Base-by-base conservation (phyloP, 2,797 vertebrate genomes). In the Gila robusta region DNA sequence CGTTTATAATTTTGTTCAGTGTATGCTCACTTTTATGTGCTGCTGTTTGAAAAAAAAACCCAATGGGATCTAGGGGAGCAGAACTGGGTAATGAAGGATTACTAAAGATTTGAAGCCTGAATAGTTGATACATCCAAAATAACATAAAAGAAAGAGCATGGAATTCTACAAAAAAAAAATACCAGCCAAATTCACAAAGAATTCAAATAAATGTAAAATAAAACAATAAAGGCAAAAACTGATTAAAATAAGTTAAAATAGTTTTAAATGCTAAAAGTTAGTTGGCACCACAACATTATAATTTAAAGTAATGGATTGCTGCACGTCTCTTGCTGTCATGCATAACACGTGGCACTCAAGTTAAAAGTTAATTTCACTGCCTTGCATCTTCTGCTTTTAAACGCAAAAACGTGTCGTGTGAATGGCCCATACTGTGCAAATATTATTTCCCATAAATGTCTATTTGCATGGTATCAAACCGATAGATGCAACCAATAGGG, bases 21-120 rank as follows among this genome's bases (percentile, higher is more conserved):
- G 35, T 35, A 39, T 12, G 37, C 11, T 11, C 35, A 78, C 47
- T 11, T 44, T 56, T n/a, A 59, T 44, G 37, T 26, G 12, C 41
- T 70, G 35, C 74, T 70, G 6, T 56, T 56, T 28, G 26, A 37
- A 59, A 70, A 78, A 79, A 44, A 35, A 35, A 35, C 28, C 1
- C 16, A 84, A 44, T 10, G 74, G 35, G 64, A 70, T 84, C 74
- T 32, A 70, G n/a, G 7, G 4, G 35, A 78, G 59, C 37, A 23
- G 66, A 26, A 16, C 64, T 70, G 64, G 62, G 49, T 79, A 84
- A 69, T 84, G 73, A 84, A 56, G 64, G 64, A 79, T 78, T 70
- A 32, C 21, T 79, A 79, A 79, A 59, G n/a, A 70, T 44, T 52
- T 44, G 2, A 76, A 84, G 44, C 44, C 62, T 52, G 23, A 69